Evolutionary conservation across 2,888 invertebrate genomes (phyloP).

Genomic region (Lucinisca nassula): DNA sequence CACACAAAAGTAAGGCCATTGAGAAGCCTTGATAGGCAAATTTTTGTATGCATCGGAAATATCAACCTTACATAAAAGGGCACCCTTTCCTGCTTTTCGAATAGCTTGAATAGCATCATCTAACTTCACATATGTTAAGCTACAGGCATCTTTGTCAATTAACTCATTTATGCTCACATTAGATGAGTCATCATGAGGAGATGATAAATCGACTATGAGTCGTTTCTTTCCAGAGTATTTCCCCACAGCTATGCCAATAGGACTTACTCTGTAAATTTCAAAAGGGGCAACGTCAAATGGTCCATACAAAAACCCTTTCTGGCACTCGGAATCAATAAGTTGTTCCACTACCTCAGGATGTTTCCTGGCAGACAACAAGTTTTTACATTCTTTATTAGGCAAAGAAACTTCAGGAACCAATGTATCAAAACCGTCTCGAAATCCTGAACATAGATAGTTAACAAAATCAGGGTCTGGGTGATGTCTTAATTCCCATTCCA

Average conservation of each 20-base stretch:
- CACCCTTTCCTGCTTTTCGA: slow-evolving; percentile 5
- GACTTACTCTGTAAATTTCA: slow-evolving; percentile 41
- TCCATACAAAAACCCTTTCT: slow-evolving; percentile 57
- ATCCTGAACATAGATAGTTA: not conserved
- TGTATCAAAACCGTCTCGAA: not conserved
- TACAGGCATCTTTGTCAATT: slow-evolving; percentile 59
- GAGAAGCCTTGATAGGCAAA: slow-evolving; percentile 42
- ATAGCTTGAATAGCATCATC: slow-evolving; percentile 65
- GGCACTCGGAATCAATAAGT: slow-evolving; percentile 48
- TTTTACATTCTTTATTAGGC: slow-evolving; percentile 1
- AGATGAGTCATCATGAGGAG: slow-evolving; percentile 50
- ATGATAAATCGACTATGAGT: slow-evolving; percentile 52
- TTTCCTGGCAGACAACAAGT: slow-evolving; percentile 45
- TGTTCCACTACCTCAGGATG: slow-evolving; percentile 33
- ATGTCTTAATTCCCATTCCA: not conserved
- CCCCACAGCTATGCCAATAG: slow-evolving; percentile 46
- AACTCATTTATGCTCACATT: slow-evolving; percentile 56
- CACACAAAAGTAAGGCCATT: not conserved
- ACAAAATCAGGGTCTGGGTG: not conserved
- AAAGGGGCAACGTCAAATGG: slow-evolving; percentile 49
- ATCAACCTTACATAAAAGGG: slow-evolving; percentile 53
- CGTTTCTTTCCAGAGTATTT: not conserved
- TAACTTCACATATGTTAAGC: slow-evolving; percentile 53
- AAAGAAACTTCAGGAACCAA: not conserved
- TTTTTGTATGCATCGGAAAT: slow-evolving; percentile 61